Evolutionary conservation across 2,113 vertebrate species (phyloP), one percentile per base, ranked within the genome.

Genomic region (Gorsachius goisagi): DNA sequence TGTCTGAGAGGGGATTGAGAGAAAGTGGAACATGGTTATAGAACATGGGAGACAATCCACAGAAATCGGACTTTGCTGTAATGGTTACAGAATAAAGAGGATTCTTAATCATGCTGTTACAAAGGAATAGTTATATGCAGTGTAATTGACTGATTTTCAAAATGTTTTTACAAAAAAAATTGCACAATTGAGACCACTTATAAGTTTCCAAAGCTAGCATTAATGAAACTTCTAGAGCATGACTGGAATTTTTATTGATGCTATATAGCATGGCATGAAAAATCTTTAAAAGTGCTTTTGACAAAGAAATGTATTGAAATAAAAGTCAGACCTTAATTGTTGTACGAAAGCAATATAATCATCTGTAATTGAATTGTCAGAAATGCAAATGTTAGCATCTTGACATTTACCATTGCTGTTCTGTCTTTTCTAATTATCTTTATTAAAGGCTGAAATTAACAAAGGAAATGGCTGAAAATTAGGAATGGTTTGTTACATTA

Each of bases 391-490:
- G 72, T 97, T 98, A 97, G 96, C 93, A 97, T 97, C 96, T 94
- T 97, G 97, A 97, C 93, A 97, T 98, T 98, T 98, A 96, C 90
- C 93, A 91, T 97, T 96, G 92, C 87, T 97, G 64, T 96, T 95
- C 96, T 97, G 96, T 97, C 96, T 98, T 97, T 97, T 97, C 95
- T 97, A 97, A 98, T 98, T 97, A 97, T 98, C 96, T 96, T 97
- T 97, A 98, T 96, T 98, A 98, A 98, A 97, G 97, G 71, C 94
- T 95, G 88, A 96, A 88, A 97, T 95, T 96, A 95, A 97, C 93
- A 98, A 97, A 97, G 95, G 93, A 97, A 97, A 93, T 88, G 92
- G 64, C 87, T 97, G 92, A 94, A 96, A 96, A 95, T 98, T 97
- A 97, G 88, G 86, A 88, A 92, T 69, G 91, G 74, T 96, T 97